phyloP scores from a whole-genome alignment of 92 coral and sea anemone species.

The Zoanthus gigantus region DNA sequence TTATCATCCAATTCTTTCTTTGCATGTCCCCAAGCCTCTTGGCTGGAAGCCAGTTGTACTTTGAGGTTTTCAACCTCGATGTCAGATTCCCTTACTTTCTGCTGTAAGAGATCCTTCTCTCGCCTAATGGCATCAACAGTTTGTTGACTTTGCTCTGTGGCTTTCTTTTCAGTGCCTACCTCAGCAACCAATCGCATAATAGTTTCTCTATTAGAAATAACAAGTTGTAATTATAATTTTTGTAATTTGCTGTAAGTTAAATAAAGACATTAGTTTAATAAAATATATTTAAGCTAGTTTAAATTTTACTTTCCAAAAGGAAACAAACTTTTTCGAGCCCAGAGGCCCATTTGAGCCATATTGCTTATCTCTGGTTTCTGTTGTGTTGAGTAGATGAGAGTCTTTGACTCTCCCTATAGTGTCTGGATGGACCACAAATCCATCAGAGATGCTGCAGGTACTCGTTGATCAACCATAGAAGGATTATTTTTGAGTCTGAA shows the following conservation, averaged over 20 bases:
- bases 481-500: no score
- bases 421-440: no score
- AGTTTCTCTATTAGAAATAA: constrained; percentile 74
- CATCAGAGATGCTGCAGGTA: no score
- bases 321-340: no score
- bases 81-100: constrained; percentile 88
- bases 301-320: no score
- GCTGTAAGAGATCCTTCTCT: constrained; percentile 86
- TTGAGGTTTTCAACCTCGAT: constrained; percentile 81
- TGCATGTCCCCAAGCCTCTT: constrained; percentile 92
- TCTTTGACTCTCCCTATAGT: no score
- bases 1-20: constrained; percentile 83
- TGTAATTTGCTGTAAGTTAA: neutral
- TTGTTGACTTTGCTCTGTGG: constrained; percentile 80
- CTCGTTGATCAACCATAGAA: no score
- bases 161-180: constrained; percentile 95
- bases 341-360: no score
- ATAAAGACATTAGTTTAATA: neutral
- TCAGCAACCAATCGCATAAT: constrained; percentile 98
- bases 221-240: neutral
- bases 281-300: no score
- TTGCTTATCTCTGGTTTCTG: no score
- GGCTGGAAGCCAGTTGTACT: constrained; percentile 89
- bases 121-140: constrained; percentile 72
- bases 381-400: no score